These are phyloP conservation scores for Tiliacea citrago DNA, from an alignment of 2,888 invertebrate genomes.

Conservation along the genomic window DNA sequence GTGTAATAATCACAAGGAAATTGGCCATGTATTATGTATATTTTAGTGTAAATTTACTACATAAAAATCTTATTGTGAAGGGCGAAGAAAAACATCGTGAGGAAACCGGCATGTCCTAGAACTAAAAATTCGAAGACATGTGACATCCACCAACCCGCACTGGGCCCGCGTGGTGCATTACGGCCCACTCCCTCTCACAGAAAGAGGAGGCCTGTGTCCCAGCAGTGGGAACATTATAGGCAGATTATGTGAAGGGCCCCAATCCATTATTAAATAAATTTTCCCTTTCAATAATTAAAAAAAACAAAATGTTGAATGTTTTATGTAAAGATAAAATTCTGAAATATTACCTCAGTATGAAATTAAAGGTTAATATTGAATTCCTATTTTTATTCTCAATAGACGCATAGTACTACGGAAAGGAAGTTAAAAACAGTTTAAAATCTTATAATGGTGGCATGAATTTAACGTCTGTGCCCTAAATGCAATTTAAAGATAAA, in stretches of 20 bases:
- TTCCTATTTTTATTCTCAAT: slow-evolving; percentile 25
- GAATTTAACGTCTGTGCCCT: not conserved
- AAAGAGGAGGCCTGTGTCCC: too few species aligned
- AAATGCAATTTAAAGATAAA: not conserved
- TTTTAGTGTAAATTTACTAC: slow-evolving; percentile 31
- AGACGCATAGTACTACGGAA: not conserved
- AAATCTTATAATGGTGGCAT: not conserved
- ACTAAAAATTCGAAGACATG: too few species aligned
- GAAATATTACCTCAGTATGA: slow-evolving; percentile 53
- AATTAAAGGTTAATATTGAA: slow-evolving; percentile 16
- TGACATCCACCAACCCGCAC: too few species aligned
- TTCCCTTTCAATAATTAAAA: slow-evolving; percentile 25
- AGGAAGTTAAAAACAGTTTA: not conserved
- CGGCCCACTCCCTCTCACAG: too few species aligned
- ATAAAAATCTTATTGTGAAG: slow-evolving; percentile 8
- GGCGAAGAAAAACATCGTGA: too few species aligned
- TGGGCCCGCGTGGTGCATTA: too few species aligned
- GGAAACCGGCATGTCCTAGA: too few species aligned
- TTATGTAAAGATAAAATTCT: slow-evolving; percentile 26
- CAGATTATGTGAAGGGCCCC: slow-evolving; percentile 42
- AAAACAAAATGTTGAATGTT: slow-evolving; percentile 34
- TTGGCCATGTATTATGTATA: slow-evolving; percentile 37
- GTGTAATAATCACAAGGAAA: slow-evolving; percentile 28
- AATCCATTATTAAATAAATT: slow-evolving; percentile 22
- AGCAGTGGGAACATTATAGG: too few species aligned